Evolutionary conservation across 2,113 vertebrate genomes (phyloP), one percentile per base, ranked within the genome.

Genomic region (Dasypus novemcinctus): DNA sequence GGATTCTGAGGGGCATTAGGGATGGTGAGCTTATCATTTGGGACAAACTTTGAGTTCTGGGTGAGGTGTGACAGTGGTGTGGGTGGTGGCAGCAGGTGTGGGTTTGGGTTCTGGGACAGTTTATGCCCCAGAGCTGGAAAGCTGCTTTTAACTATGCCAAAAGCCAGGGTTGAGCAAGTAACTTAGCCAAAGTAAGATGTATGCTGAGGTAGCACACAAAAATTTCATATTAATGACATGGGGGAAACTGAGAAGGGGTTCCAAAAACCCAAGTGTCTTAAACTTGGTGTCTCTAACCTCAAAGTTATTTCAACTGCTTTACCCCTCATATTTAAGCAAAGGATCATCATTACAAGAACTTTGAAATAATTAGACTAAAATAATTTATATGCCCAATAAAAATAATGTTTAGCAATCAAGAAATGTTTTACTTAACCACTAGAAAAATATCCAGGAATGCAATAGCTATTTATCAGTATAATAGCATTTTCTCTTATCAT

Each of bases 351-450:
- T 78, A 23, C 38, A 80, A 36, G n/a, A 93, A 90, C 61, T 41
- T 72, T 36, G 23, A 84, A 66, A 52, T 89, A 36, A 29, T 46
- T 91, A 82, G 11, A 63, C 12, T 66, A 68, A 57, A 75, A 74
- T 33, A 90, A 72, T 95, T 10, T 81, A 57, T 2, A 49, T 85
- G 9, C 54, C 33, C 79, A 82, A 6, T 92, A 71, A 87, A 93
- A 87, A 90, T 59, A 83, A 93, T 75, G 31, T 76, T 92, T 87
- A 86, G 14, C 72, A 71, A 68, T 92, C 20, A 81, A 91, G 8
- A 86, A 74, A 57, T 66, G 33, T 69, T 91, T 90, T 95, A 80
- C 20, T 49, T 94, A 95, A 90, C 15, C 11, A 75, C 82, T 75
- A 92, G 17, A 88, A 75, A 79, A 94, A 15, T n/a, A 94, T 69